phyloP scores from a whole-genome alignment of 2,888 invertebrate genomes.

The Stratiomys singularior region DNA sequence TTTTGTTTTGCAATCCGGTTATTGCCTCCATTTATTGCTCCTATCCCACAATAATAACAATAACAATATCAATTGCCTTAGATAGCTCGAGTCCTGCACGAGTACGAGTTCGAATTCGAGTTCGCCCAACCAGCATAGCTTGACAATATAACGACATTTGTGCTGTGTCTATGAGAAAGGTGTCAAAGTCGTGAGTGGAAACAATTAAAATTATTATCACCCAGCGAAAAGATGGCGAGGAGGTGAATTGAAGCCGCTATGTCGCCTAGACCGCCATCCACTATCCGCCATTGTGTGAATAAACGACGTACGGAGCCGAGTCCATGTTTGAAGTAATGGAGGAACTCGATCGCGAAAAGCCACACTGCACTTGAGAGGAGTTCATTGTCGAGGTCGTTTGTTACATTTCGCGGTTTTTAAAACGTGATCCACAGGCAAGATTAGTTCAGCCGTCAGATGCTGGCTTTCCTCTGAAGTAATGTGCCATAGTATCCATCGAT shows the following conservation, averaged over 20 bases:
- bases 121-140: too few species aligned
- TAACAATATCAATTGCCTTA: slow-evolving; percentile 11
- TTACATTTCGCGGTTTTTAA: slow-evolving; percentile 41
- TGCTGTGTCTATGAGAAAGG: slow-evolving; percentile 6
- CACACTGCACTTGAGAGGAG: slow-evolving; percentile 27
- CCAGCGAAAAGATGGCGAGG: slow-evolving; percentile 17
- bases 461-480: neutral
- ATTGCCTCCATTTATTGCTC: slow-evolving; percentile 1
- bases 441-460: slow-evolving; percentile 5
- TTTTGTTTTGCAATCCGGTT: slow-evolving; percentile 2
- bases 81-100: neutral
- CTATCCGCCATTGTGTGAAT: neutral
- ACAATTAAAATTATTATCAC: slow-evolving; percentile 43
- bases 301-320: neutral
- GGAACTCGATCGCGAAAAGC: slow-evolving; percentile 2
- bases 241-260: neutral
- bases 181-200: slow-evolving; percentile 38
- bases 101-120: too few species aligned
- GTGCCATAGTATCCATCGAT: neutral
- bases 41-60: neutral
- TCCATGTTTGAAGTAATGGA: neutral
- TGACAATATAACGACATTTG: neutral
- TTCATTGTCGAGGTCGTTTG: slow-evolving; percentile 45
- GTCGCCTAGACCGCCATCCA: neutral
- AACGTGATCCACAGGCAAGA: slow-evolving; percentile 32